phyloP scores from a whole-genome alignment of 1,140 invertebrate genomes.

The Leptinotarsa undecemlineata region DNA sequence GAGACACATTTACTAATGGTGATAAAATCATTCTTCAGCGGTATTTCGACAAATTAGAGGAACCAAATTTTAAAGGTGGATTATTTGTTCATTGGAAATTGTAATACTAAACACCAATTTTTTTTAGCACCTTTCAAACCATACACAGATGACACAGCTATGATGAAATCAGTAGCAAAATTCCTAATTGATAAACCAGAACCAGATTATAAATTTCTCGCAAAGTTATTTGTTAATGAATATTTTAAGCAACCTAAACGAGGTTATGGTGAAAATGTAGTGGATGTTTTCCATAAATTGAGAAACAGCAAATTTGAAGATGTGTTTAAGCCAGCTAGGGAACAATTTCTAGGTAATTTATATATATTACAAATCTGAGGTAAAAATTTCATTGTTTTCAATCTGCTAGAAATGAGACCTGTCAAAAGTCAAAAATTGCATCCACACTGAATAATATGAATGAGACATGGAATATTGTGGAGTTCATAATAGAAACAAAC shows the following conservation, averaged over 20 bases:
- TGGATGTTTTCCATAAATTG: slow-evolving; percentile 68
- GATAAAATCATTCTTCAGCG: slow-evolving; percentile 62
- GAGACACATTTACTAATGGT: slow-evolving; percentile 57
- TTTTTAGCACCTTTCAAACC: slow-evolving; percentile 62
- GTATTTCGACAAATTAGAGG: slow-evolving; percentile 65
- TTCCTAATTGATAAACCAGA: slow-evolving; percentile 67
- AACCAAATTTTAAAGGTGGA: slow-evolving; percentile 61
- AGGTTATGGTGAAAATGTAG: slow-evolving; percentile 69
- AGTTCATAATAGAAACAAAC: no score
- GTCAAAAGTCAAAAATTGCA: no score
- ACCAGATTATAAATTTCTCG: slow-evolving; percentile 63
- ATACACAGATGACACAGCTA: slow-evolving; percentile 80
- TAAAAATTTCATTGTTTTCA: no score
- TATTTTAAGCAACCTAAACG: slow-evolving; percentile 67
- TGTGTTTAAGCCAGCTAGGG: slow-evolving; percentile 65
- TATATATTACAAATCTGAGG: not conserved
- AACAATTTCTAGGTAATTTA: slow-evolving; percentile 68
- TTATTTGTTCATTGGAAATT: slow-evolving; percentile 28
- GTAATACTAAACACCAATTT: not conserved
- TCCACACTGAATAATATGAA: no score
- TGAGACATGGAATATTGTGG: no score
- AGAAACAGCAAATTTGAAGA: slow-evolving; percentile 63
- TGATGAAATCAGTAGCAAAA: slow-evolving; percentile 69
- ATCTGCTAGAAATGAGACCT: no score
- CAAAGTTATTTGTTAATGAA: slow-evolving; percentile 68